A percentile compares a stretch with the other conserved stretches of the same genome.
Conservation (phyloP, 2,888 invertebrate genomes). For the Pollenia amentaria region DNA sequence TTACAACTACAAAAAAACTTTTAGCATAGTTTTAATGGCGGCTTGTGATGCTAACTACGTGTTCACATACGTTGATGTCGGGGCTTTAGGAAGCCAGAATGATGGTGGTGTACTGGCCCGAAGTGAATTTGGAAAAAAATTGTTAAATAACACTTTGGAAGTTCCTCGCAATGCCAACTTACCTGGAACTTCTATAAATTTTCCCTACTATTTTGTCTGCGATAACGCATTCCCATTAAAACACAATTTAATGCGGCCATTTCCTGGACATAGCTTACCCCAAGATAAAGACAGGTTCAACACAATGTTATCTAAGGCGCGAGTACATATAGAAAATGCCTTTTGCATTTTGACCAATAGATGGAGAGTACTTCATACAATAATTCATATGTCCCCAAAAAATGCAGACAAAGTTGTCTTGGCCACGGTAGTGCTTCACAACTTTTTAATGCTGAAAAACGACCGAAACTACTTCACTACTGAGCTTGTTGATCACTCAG, state of each 20-base stretch:
- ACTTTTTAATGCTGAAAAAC: background rate
- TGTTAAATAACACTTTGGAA: background rate
- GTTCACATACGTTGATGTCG: too few species aligned
- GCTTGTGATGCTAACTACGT: too few species aligned
- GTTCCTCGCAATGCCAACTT: background rate
- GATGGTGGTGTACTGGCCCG: too few species aligned
- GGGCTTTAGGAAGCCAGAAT: too few species aligned
- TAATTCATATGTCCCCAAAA: background rate
- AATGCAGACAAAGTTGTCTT: background rate
- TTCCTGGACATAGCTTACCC: slow-evolving; percentile 2
- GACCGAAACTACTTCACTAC: background rate
- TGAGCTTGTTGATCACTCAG: background rate
- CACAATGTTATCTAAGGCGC: background rate
- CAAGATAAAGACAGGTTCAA: slow-evolving; percentile 1
- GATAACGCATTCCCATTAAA: background rate
- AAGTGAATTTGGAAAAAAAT: background rate
- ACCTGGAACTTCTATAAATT: background rate
- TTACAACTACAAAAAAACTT: too few species aligned
- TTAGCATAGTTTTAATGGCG: too few species aligned
- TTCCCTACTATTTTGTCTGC: background rate
- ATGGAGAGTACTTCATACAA: background rate
- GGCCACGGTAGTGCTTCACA: background rate
- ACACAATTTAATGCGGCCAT: background rate
- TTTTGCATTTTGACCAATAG: background rate
- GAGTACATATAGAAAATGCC: too few species aligned